Conservation (phyloP, 2,113 vertebrate species). For the Laticauda laticaudata region DNA sequence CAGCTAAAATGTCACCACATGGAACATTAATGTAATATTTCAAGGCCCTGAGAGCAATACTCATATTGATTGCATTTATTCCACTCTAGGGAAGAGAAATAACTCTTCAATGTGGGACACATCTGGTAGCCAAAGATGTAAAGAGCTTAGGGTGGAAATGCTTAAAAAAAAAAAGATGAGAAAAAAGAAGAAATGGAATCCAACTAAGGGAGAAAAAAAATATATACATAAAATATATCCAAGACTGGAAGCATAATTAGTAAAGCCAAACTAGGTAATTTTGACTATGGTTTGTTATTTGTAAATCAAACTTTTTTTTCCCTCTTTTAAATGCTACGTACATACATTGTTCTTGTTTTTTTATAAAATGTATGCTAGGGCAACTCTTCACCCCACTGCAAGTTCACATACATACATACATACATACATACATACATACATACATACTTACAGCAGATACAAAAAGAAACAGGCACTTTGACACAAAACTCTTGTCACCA, state of each 20-base stretch:
- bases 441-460: conserved; percentile 39
- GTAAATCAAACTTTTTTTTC: neutral
- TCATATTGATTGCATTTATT: conserved; percentile 99
- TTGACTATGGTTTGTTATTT: neutral
- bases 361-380: neutral
- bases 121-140: conserved; percentile 99
- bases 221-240: neutral
- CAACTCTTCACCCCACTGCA: neutral
- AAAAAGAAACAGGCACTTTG: neutral
- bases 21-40: conserved; percentile 99
- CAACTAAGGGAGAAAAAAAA: neutral
- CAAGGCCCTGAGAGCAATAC: conserved; percentile 99
- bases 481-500: conserved; percentile 41
- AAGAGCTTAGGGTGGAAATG: conserved; percentile 93
- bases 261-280: neutral
- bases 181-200: conserved; percentile 61
- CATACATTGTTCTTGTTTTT: conserved; percentile 53
- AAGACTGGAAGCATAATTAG: neutral
- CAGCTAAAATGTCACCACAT: conserved; percentile 99
- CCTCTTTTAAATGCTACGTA: conserved; percentile 49
- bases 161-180: conserved; percentile 70
- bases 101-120: conserved; percentile 99
- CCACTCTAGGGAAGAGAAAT: conserved; percentile 99
- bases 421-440: conserved; percentile 56
- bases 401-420: neutral